These are phyloP conservation scores for Knipowitschia caucasica DNA, from an alignment of 2,797 vertebrate species.

Conservation along the genomic window DNA sequence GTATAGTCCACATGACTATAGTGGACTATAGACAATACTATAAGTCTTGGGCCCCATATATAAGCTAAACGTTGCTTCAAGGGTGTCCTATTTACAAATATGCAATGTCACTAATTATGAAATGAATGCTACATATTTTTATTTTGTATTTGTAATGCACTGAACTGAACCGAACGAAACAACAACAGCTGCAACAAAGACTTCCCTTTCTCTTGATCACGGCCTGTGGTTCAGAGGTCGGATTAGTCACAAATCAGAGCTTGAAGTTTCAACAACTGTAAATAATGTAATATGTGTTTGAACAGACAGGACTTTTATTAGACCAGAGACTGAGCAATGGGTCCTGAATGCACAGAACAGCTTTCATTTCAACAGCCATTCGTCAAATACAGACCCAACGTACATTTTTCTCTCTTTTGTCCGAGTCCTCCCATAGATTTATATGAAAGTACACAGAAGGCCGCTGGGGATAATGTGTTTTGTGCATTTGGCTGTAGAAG, in stretches of 20 bases:
- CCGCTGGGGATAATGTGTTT: not conserved
- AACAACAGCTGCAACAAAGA: constrained; percentile 52
- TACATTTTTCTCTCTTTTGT: not conserved
- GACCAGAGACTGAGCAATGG: not conserved
- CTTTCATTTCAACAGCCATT: no score
- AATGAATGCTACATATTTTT: no score
- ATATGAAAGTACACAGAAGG: not conserved
- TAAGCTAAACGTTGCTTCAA: no score
- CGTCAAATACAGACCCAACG: constrained; percentile 4
- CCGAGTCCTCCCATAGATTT: not conserved
- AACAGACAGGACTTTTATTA: not conserved
- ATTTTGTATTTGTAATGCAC: no score
- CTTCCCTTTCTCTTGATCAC: constrained; percentile 30
- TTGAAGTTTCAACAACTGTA: not conserved
- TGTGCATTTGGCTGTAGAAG: no score
- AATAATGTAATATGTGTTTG: constrained; percentile 3
- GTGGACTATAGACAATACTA: no score
- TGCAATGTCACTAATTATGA: no score
- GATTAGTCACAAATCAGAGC: constrained; percentile 28
- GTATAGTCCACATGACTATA: no score
- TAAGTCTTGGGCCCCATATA: no score
- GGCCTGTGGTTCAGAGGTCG: constrained; percentile 35
- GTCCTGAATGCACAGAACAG: no score
- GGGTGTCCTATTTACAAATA: no score
- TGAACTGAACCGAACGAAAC: constrained; percentile 66